Conservation (phyloP, 2,797 vertebrate genomes). For the Agapornis canus region DNA sequence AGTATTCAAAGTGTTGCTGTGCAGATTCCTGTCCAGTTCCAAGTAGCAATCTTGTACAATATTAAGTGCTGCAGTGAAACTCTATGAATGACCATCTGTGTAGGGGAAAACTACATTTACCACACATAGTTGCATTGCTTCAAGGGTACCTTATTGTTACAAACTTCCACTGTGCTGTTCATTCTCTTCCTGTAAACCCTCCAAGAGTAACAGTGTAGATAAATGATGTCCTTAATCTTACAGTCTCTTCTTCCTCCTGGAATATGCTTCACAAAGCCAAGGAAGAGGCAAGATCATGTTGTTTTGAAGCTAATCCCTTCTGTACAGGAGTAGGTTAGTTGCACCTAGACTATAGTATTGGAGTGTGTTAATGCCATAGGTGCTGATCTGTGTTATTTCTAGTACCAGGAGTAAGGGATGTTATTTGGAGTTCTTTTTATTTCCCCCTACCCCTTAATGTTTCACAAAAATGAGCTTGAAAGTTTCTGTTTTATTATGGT, state of each 20-base stretch:
- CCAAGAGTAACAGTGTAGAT: not conserved
- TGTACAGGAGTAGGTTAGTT: not conserved
- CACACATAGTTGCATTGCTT: not conserved
- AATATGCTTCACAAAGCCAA: not conserved
- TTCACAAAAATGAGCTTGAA: not conserved
- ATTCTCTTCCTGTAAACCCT: not conserved
- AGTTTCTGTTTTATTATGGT: not conserved
- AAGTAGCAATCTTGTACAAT: not conserved
- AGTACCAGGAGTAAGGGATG: not conserved
- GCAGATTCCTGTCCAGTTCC: not conserved
- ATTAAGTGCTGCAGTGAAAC: not conserved
- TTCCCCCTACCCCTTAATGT: accelerated
- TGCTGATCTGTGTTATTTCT: not conserved
- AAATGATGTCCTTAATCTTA: accelerated
- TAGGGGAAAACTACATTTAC: not conserved
- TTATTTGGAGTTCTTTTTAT: not conserved
- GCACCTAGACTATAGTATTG: not conserved
- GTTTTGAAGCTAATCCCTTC: not conserved
- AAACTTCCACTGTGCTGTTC: not conserved
- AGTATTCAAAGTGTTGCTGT: not conserved
- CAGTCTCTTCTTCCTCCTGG: not conserved
- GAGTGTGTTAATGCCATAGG: not conserved
- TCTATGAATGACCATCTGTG: not conserved
- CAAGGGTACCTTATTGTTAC: not conserved
- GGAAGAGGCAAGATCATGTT: not conserved